phyloP scores from a whole-genome alignment of 2,113 vertebrate species.

The Oreochromis niloticus region DNA sequence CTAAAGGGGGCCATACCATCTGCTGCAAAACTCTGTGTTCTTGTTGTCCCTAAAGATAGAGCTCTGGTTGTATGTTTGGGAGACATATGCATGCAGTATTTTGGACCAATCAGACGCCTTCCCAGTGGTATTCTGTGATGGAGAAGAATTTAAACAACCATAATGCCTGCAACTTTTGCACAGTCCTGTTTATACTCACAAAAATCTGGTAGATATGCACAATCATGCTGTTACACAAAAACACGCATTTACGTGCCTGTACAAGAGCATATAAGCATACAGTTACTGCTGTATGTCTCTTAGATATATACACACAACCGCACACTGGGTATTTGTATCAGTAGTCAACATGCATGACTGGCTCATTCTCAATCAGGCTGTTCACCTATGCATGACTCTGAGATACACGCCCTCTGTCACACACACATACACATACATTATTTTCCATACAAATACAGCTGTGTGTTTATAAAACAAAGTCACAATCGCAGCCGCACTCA shows the following conservation, averaged over 20 bases:
- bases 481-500: neutral
- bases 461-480: conserved; percentile 20
- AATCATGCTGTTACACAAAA: neutral
- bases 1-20: neutral
- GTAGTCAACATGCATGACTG: conserved; percentile 46
- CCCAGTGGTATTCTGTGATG: neutral
- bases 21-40: neutral
- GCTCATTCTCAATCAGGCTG: conserved; percentile 55
- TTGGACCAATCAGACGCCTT: neutral
- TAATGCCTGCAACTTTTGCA: neutral
- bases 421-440: neutral
- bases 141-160: neutral
- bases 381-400: conserved; percentile 42
- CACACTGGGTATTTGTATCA: conserved; percentile 18
- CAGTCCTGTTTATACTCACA: neutral
- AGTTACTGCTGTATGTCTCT: neutral
- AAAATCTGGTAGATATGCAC: neutral
- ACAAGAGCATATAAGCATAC: neutral
- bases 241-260: neutral
- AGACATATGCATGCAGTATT: neutral
- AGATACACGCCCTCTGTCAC: conserved; percentile 25
- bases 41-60: neutral
- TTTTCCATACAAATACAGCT: conserved; percentile 11
- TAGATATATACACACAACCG: neutral
- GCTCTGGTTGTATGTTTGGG: neutral